Percentiles rank a stretch among this genome's conserved stretches.
phyloP scores from a whole-genome alignment of 1,140 invertebrate genomes.

The Nephila pilipes region DNA sequence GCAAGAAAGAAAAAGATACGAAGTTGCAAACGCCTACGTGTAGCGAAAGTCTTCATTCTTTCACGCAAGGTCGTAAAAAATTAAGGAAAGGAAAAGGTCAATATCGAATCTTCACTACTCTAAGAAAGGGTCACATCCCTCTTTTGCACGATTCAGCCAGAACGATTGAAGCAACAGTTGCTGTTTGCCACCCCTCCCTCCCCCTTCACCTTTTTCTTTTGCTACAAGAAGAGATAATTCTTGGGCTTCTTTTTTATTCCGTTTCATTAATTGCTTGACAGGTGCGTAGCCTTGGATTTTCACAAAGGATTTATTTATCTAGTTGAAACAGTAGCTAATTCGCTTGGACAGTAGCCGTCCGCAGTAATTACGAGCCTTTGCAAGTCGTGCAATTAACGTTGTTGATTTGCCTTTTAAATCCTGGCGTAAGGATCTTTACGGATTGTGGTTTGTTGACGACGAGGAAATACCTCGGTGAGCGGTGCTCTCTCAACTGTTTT shows the following conservation, averaged over 20 bases:
- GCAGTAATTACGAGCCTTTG: constrained; percentile 21
- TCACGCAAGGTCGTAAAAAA: constrained; percentile 59
- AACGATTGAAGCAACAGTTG: constrained; percentile 32
- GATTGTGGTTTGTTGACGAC: background rate
- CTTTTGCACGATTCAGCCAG: constrained; percentile 15
- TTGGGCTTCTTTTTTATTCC: constrained; percentile 21
- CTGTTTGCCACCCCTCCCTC: background rate
- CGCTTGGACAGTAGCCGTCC: constrained; percentile 30
- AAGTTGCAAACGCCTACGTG: constrained; percentile 59
- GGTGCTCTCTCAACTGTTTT: too few species aligned
- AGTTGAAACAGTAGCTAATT: constrained; percentile 57
- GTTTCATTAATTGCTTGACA: constrained; percentile 63
- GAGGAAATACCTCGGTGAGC: background rate
- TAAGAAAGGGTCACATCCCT: constrained; percentile 22
- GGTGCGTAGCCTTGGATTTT: constrained; percentile 69
- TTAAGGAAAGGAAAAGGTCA: constrained; percentile 62
- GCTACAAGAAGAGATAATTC: background rate
- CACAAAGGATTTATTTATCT: constrained; percentile 49
- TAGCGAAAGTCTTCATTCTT: constrained; percentile 36
- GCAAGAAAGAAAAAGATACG: constrained; percentile 29
- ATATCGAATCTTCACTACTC: background rate
- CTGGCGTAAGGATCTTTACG: background rate
- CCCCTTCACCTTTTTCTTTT: constrained; percentile 12
- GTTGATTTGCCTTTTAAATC: background rate
- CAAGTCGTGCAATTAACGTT: constrained; percentile 52